phyloP scores from a whole-genome alignment of 2,888 invertebrate genomes.

The Lysandra coridon region DNA sequence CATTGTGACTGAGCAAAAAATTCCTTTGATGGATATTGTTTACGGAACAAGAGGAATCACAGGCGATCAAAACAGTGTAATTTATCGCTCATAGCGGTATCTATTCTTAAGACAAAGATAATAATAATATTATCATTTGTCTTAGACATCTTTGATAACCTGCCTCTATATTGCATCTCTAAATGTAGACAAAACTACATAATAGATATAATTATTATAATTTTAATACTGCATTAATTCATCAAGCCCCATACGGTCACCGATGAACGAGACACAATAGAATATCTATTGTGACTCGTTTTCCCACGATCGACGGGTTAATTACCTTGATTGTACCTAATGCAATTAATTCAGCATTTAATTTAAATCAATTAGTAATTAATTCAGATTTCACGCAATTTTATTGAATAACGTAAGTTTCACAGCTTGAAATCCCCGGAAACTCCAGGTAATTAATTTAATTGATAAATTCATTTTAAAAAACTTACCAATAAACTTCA shows the following conservation, averaged over 20 bases:
- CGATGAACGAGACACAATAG: no score
- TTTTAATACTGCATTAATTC: no score
- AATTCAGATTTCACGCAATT: neutral
- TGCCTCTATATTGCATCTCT: neutral
- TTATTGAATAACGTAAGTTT: neutral
- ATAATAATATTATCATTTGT: neutral
- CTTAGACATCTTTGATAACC: neutral
- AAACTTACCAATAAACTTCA: slow-evolving; percentile 60
- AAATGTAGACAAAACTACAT: neutral
- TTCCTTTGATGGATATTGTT: neutral
- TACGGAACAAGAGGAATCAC: no score
- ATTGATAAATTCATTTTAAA: slow-evolving; percentile 4
- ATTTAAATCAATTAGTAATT: neutral
- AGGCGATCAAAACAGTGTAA: no score
- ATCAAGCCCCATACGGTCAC: no score
- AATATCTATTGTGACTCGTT: no score
- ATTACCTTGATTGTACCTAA: no score
- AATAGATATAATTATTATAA: neutral
- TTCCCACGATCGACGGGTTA: no score
- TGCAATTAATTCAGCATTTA: no score
- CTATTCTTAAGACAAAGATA: neutral
- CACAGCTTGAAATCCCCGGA: neutral
- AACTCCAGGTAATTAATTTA: neutral
- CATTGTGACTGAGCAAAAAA: neutral
- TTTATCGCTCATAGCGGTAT: no score